These are phyloP conservation scores for Troides helena DNA, from an alignment of 2,888 invertebrate genomes.

Conservation along the genomic window DNA sequence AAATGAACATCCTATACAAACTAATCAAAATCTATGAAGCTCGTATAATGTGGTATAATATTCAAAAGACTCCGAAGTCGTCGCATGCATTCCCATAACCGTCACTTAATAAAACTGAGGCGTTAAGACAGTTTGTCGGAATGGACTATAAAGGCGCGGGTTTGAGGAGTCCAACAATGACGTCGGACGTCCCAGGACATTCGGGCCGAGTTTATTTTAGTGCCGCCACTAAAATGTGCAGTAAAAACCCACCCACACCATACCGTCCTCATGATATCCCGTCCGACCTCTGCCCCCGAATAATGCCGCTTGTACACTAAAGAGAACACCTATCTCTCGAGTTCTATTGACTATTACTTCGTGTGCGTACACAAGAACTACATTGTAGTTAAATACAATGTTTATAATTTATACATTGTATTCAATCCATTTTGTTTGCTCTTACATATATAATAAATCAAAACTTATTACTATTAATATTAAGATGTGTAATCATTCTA, in stretches of 20 bases:
- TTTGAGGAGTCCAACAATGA: slow-evolving; percentile 62
- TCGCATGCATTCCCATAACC: slow-evolving; percentile 34
- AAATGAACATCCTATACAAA: neutral
- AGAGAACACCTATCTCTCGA: slow-evolving; percentile 19
- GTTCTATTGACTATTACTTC: slow-evolving; percentile 10
- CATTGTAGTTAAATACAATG: neutral
- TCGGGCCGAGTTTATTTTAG: slow-evolving; percentile 68
- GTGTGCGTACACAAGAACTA: too few relatives aligned
- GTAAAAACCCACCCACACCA: slow-evolving; percentile 75
- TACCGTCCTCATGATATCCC: slow-evolving; percentile 64
- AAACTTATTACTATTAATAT: too few relatives aligned
- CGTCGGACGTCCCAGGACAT: slow-evolving; percentile 59
- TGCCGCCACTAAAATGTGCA: slow-evolving; percentile 67
- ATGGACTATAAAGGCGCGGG: slow-evolving; percentile 60
- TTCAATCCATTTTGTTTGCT: too few relatives aligned
- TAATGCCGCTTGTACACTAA: slow-evolving; percentile 25
- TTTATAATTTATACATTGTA: neutral
- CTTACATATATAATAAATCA: too few relatives aligned
- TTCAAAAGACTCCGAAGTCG: slow-evolving; percentile 10
- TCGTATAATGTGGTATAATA: neutral
- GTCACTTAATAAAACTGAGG: slow-evolving; percentile 57
- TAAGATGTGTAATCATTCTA: too few relatives aligned
- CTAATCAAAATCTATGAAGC: slow-evolving; percentile 16
- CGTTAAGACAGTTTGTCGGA: slow-evolving; percentile 58
- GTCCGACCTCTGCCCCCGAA: slow-evolving; percentile 67